Conservation (phyloP, 2,888 invertebrate genomes). For the Volucella inflata region DNA sequence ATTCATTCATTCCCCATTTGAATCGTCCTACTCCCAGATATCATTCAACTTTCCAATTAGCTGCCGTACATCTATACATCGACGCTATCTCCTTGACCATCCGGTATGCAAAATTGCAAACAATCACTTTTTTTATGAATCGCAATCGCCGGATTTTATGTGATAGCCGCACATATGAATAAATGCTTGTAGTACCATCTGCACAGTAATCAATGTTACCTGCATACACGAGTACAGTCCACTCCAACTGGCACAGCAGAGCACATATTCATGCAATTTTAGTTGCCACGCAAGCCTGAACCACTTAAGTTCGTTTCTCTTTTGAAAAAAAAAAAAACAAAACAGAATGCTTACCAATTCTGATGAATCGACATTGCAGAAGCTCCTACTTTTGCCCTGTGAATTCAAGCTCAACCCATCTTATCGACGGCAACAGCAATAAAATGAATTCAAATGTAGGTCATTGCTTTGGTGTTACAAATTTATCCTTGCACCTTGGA, state of each 20-base stretch:
- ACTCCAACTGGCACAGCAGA: conserved; percentile 43
- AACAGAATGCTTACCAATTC: not conserved
- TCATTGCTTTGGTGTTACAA: conserved; percentile 60
- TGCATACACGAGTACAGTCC: conserved; percentile 14
- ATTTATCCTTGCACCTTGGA: conserved; percentile 52
- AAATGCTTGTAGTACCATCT: conserved; percentile 13
- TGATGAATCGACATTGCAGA: conserved; percentile 56
- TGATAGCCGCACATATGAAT: not conserved
- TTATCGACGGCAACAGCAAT: conserved; percentile 27
- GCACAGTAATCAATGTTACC: conserved; percentile 48
- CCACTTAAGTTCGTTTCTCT: conserved; percentile 35
- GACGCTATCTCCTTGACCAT: too few relatives aligned
- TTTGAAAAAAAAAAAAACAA: conserved; percentile 24
- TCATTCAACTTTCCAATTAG: too few relatives aligned
- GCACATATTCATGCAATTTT: conserved; percentile 60
- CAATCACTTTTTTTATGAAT: too few relatives aligned
- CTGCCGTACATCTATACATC: too few relatives aligned
- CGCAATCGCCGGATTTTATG: too few relatives aligned
- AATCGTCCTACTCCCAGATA: too few relatives aligned
- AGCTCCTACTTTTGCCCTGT: not conserved
- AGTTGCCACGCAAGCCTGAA: conserved; percentile 64
- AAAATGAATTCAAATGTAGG: conserved; percentile 66
- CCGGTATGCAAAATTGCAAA: too few relatives aligned
- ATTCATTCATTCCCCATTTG: too few relatives aligned
- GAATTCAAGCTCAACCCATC: not conserved